These are phyloP conservation scores for Allacma fusca DNA, from an alignment of 2,888 invertebrate genomes.

Conservation along the genomic window DNA sequence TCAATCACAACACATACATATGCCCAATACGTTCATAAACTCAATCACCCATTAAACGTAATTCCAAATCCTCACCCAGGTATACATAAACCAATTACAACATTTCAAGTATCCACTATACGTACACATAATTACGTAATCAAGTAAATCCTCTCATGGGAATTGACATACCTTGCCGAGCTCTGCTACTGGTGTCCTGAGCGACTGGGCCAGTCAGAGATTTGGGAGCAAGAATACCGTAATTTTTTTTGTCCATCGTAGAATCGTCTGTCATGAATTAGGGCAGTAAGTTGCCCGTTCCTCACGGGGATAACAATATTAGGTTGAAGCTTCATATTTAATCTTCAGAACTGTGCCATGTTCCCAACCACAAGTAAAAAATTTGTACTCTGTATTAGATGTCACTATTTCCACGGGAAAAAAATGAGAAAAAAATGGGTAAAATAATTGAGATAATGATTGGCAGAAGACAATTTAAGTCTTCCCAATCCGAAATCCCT, in stretches of 20 bases:
- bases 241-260: conserved; percentile 60
- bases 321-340: conserved; percentile 59
- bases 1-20: too few relatives aligned
- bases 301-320: conserved; percentile 56
- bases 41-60: too few relatives aligned
- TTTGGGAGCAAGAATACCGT: conserved; percentile 49
- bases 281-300: conserved; percentile 57
- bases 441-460: conserved; percentile 13
- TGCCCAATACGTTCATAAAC: too few relatives aligned
- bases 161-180: conserved; percentile 44
- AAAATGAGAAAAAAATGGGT: conserved; percentile 35
- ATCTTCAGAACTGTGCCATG: conserved; percentile 61
- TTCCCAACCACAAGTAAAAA: conserved; percentile 52
- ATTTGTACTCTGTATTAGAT: conserved; percentile 33
- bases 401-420: conserved; percentile 5
- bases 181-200: conserved; percentile 47
- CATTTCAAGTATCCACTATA: too few relatives aligned
- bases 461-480: conserved; percentile 33
- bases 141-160: too few relatives aligned
- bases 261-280: conserved; percentile 57
- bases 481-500: conserved; percentile 35
- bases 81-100: too few relatives aligned
- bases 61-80: too few relatives aligned
- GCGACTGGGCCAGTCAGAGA: conserved; percentile 31
- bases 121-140: too few relatives aligned